Evolutionary conservation across 2,888 invertebrate species (phyloP), one percentile per base, ranked within the genome.

Genomic region (Mechanitis mazaeus): DNA sequence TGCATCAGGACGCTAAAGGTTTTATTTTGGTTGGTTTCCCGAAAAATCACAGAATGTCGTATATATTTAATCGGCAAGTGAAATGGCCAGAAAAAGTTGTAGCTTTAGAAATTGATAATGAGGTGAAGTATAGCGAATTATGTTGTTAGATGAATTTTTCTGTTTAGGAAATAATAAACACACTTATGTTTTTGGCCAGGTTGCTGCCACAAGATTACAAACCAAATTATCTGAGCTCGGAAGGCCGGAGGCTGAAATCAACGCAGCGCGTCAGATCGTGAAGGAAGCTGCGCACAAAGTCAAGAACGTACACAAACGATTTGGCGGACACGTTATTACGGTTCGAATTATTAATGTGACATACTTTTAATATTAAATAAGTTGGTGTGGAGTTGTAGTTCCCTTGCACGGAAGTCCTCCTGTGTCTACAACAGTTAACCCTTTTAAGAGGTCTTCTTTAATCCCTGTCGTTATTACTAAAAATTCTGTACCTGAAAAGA

Each of bases 11-110:
- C 1, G 82, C 88, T 0, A 87, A 84, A 50, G 92, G 92, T 0
- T 92, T 88, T 71, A 85, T 92, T 28, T 75, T 92, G 53, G 91
- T 91, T 9, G 91, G 91, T 12, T 92, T 92, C 76, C 92, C 92
- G 7, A 88, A 84, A 75, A 92, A 87, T 60, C 83, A 83, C 11
- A 85, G 87, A 38, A 87, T 89, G 85, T 87, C 88, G n/a, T 82
- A 73, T 65, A 85, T 89, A 61, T 90, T 90, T 74, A 84, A 85
- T 72, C 78, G 80, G 63, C 89, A 90, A 67, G 88, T 91, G 58
- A 90, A 90, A 67, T 85, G 86, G 82, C 90, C 90, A 0, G 90
- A 90, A 72, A 91, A 90, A 76, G 76, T 91, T 1, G 89, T 91
- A 38, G 86, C 89, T 0, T 73, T 91, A 3, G 84, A 88, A 67